phyloP scores from a whole-genome alignment of 1,140 invertebrate species.

The Drosophila dunni region DNA sequence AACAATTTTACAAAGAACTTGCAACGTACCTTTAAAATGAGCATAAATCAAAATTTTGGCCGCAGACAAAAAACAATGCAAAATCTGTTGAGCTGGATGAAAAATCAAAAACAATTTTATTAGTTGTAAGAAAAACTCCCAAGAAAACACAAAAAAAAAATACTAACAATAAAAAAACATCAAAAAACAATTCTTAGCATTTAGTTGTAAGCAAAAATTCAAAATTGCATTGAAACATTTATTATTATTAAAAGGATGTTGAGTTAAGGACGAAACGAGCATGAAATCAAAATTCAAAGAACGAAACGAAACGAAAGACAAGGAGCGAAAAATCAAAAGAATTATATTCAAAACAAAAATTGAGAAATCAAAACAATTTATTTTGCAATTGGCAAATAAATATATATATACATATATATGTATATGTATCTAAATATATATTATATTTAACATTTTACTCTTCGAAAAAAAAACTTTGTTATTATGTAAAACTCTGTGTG shows the following conservation, averaged over 20 bases:
- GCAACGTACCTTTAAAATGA: conserved; percentile 79
- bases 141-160: conserved; percentile 8
- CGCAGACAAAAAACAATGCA: conserved; percentile 21
- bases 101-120: conserved; percentile 68
- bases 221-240: conserved; percentile 60
- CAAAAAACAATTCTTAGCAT: conserved; percentile 60
- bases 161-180: conserved; percentile 29
- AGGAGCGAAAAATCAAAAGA: conserved; percentile 49
- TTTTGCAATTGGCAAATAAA: conserved; percentile 55
- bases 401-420: conserved; percentile 22
- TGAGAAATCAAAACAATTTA: conserved; percentile 39
- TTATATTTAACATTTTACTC: conserved; percentile 59
- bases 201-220: conserved; percentile 61
- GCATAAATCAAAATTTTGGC: conserved; percentile 84
- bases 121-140: conserved; percentile 61
- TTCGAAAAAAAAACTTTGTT: conserved; percentile 55
- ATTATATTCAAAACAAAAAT: conserved; percentile 52
- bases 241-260: conserved; percentile 60
- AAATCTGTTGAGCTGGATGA: conserved; percentile 43
- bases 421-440: conserved; percentile 35
- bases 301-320: conserved; percentile 27
- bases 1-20: conserved; percentile 75
- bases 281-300: conserved; percentile 25
- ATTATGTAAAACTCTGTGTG: conserved; percentile 72
- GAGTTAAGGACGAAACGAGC: conserved; percentile 34